Conservation (phyloP, 2,113 vertebrate species). For the Dicrurus megarhynchus region DNA sequence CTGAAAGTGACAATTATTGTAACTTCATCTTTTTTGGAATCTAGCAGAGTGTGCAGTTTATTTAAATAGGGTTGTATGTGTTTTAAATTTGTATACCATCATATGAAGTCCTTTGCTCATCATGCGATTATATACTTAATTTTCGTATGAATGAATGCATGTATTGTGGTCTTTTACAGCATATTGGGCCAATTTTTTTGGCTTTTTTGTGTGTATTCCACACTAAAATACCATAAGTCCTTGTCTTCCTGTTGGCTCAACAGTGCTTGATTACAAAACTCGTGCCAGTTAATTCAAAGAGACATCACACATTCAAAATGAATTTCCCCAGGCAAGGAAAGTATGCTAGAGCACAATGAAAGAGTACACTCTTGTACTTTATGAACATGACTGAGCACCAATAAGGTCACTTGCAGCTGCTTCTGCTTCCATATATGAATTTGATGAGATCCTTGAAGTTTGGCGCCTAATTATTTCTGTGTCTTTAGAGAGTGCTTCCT, state of each 20-base stretch:
- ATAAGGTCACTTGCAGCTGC: constrained; percentile 7
- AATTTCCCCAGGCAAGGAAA: background rate
- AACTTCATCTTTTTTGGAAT: constrained; percentile 55
- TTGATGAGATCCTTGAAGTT: background rate
- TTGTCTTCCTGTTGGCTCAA: constrained; percentile 45
- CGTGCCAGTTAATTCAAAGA: background rate
- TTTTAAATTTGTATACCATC: constrained; percentile 52
- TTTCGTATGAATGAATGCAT: background rate
- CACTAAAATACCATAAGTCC: background rate
- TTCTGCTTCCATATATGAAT: background rate
- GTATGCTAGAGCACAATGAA: background rate
- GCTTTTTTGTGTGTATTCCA: background rate
- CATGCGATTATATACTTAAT: constrained; percentile 13
- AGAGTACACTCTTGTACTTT: background rate
- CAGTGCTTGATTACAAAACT: constrained; percentile 37
- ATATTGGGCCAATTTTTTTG: background rate
- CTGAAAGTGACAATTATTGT: constrained; percentile 43
- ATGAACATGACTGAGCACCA: background rate
- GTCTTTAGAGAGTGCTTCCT: background rate
- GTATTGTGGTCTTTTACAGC: background rate
- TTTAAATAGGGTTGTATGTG: constrained; percentile 51
- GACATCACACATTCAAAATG: background rate
- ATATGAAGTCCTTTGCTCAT: constrained; percentile 28
- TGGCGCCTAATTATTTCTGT: background rate
- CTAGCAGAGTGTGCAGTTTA: constrained; percentile 39